Evolutionary conservation across 2,113 vertebrate genomes (phyloP).

Genomic region (Poecile atricapillus): DNA sequence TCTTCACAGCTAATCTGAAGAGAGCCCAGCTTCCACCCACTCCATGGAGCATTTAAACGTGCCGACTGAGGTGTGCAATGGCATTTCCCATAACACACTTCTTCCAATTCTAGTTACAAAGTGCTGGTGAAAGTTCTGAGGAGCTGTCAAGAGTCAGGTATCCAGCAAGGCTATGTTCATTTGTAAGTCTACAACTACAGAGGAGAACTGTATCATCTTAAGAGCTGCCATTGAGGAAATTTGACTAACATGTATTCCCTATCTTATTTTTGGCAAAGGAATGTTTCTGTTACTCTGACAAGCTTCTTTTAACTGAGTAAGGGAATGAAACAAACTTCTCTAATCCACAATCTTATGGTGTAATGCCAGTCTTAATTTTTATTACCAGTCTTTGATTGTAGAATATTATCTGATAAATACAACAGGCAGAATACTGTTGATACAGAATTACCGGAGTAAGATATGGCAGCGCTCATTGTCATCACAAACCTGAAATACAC

Average conservation of each 20-base stretch:
- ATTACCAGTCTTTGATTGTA: not conserved
- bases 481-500: not conserved
- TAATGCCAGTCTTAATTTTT: not conserved
- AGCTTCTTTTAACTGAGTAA: not conserved
- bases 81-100: not conserved
- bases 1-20: not conserved
- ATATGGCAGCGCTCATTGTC: accelerated
- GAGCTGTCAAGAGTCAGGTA: not conserved
- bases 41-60: not conserved
- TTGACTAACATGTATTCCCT: not conserved
- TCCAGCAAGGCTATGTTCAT: not conserved
- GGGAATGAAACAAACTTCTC: not conserved
- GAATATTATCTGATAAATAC: not conserved
- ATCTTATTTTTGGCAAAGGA: not conserved
- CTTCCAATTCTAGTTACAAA: not conserved
- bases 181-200: not conserved
- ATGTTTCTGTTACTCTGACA: not conserved
- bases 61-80: not conserved
- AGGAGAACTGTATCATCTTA: not conserved
- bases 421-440: not conserved
- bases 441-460: not conserved
- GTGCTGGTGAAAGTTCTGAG: not conserved
- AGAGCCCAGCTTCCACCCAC: not conserved
- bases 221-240: not conserved
- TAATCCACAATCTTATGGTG: not conserved